A percentile compares a stretch with the other conserved stretches of the same genome.
phyloP scores from a whole-genome alignment of 2,888 invertebrate genomes.

The Brenthis ino region DNA sequence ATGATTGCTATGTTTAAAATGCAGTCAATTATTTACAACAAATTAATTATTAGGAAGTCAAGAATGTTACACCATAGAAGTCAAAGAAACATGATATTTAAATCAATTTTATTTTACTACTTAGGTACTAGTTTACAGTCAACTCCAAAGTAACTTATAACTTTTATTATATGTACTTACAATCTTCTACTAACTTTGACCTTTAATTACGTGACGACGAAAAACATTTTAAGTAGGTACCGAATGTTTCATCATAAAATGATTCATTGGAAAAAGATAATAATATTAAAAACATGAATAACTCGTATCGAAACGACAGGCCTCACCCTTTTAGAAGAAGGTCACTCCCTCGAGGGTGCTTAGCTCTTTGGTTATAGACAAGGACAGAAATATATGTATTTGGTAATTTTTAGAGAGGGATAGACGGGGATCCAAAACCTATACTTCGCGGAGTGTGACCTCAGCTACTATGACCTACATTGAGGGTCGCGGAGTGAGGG shows the following conservation, averaged over 20 bases:
- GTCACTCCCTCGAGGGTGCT: not conserved
- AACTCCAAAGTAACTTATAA: no score
- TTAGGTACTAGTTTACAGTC: no score
- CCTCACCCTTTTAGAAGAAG: constrained; percentile 12
- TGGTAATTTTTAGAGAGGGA: constrained; percentile 7
- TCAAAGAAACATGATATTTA: no score
- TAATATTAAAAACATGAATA: not conserved
- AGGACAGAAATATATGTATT: not conserved
- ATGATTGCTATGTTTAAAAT: no score
- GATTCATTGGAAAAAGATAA: not conserved
- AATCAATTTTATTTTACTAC: no score
- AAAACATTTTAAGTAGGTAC: no score
- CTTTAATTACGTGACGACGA: no score
- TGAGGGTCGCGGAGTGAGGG: constrained; percentile 34
- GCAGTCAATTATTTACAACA: no score
- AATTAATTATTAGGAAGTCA: no score
- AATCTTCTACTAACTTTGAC: no score
- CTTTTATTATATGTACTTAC: no score
- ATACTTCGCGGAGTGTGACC: constrained; percentile 9
- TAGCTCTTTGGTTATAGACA: not conserved
- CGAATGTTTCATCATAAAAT: not conserved
- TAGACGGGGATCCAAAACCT: not conserved
- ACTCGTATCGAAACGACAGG: not conserved
- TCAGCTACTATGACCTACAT: constrained; percentile 43
- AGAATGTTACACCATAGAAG: no score